Conservation (phyloP, 1,140 invertebrate genomes). For the Choristoneura fumiferana region DNA sequence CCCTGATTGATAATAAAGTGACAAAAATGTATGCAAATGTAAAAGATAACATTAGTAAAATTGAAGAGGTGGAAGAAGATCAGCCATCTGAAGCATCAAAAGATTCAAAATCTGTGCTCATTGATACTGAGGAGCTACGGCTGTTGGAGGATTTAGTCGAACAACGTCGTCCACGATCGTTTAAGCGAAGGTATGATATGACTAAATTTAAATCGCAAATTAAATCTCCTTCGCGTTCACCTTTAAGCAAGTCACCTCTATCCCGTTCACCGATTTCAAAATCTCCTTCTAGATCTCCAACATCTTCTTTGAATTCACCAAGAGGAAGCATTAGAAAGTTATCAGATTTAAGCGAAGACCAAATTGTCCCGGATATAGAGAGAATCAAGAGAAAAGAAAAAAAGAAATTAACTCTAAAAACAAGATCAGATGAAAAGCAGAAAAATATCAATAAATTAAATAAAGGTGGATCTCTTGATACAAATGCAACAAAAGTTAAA, state of each 20-base stretch:
- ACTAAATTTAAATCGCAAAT: conserved; percentile 62
- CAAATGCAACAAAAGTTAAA: conserved; percentile 71
- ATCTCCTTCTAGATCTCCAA: conserved; percentile 74
- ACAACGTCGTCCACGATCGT: conserved; percentile 72
- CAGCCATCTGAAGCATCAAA: conserved; percentile 43
- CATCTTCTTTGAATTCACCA: conserved; percentile 74
- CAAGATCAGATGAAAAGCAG: conserved; percentile 69
- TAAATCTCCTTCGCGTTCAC: conserved; percentile 66
- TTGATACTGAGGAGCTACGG: conserved; percentile 79
- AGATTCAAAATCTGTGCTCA: conserved; percentile 71
- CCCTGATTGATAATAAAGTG: conserved; percentile 68
- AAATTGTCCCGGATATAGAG: conserved; percentile 81
- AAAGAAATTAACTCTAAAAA: conserved; percentile 70
- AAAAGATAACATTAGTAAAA: conserved; percentile 73
- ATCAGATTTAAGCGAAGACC: conserved; percentile 78
- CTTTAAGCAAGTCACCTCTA: conserved; percentile 60
- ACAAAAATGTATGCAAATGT: conserved; percentile 37
- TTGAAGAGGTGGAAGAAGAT: conserved; percentile 79
- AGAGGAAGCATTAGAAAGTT: conserved; percentile 75
- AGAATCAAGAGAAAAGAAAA: conserved; percentile 76
- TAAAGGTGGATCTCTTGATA: conserved; percentile 73
- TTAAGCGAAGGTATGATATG: conserved; percentile 72
- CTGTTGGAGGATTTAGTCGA: conserved; percentile 75
- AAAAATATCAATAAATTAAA: conserved; percentile 61
- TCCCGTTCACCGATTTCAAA: conserved; percentile 73